Evolutionary conservation across 2,888 invertebrate species (phyloP).

Genomic region (Sarcophaga caerulescens): DNA sequence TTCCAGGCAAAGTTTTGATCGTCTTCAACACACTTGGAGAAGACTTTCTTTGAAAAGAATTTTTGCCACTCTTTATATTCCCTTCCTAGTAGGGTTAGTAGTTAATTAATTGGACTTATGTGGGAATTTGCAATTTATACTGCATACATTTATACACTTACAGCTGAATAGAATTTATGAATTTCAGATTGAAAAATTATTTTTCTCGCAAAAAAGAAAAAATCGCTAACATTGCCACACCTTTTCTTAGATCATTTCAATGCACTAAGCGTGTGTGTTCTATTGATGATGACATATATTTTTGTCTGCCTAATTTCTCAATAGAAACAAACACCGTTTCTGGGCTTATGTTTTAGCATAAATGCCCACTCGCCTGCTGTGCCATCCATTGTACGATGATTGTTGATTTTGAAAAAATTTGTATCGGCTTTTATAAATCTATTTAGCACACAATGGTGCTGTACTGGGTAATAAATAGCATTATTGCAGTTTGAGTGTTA

Average conservation of each 20-base stretch:
- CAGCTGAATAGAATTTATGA: background rate
- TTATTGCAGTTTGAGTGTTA: constrained; percentile 79
- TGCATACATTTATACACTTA: too few relatives aligned
- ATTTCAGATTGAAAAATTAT: too few relatives aligned
- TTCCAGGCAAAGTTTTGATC: too few relatives aligned
- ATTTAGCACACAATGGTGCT: constrained; percentile 80
- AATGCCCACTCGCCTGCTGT: constrained; percentile 57
- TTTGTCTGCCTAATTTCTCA: constrained; percentile 43
- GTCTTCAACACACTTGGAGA: too few relatives aligned
- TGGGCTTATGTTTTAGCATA: constrained; percentile 20
- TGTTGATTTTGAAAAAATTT: constrained; percentile 73
- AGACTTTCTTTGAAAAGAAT: too few relatives aligned
- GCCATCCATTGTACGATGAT: constrained; percentile 30
- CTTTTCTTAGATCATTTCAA: background rate
- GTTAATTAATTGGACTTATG: too few relatives aligned
- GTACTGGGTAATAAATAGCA: constrained; percentile 71
- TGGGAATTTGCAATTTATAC: too few relatives aligned
- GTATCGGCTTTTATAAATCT: constrained; percentile 80
- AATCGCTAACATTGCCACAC: constrained; percentile 20
- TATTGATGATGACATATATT: constrained; percentile 63
- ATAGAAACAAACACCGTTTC: constrained; percentile 41
- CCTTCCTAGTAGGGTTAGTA: too few relatives aligned
- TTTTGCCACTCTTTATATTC: too few relatives aligned
- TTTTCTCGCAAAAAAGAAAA: background rate
- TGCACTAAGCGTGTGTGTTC: constrained; percentile 38